phyloP scores from a whole-genome alignment of 2,113 vertebrate species.

The Lepus europaeus region DNA sequence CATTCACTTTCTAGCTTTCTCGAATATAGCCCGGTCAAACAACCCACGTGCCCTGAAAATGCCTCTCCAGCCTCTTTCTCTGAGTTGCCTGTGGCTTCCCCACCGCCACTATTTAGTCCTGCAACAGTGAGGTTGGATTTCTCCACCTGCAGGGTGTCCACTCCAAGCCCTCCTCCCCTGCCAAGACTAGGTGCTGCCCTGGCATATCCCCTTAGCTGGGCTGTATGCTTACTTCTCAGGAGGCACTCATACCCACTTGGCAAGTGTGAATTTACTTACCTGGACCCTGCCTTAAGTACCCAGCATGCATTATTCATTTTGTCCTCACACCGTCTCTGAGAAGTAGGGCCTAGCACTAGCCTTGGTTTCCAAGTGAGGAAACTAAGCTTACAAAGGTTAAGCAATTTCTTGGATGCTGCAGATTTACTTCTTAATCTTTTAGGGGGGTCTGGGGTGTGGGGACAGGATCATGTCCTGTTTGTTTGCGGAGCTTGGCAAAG shows the following conservation, averaged over 20 bases:
- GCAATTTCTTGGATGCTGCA: constrained; percentile 16
- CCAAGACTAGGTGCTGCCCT: neutral
- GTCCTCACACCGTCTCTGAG: neutral
- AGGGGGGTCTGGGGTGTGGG: too few species aligned
- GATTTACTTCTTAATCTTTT: constrained; percentile 23
- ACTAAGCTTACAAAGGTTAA: constrained; percentile 3
- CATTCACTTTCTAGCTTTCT: constrained; percentile 21
- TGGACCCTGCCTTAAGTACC: neutral
- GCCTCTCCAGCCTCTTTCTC: neutral
- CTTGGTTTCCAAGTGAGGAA: neutral
- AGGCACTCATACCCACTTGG: neutral
- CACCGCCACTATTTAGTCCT: neutral
- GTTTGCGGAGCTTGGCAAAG: neutral
- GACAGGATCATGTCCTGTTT: neutral
- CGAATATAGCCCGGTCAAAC: neutral
- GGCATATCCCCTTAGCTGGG: neutral
- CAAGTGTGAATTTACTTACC: constrained; percentile 32
- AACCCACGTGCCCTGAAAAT: neutral
- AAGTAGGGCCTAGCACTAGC: neutral
- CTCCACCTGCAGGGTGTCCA: neutral
- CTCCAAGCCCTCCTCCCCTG: neutral
- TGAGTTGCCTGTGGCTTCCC: neutral
- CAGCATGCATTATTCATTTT: constrained; percentile 28
- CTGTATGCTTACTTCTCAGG: constrained; percentile 18
- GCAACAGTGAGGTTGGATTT: neutral